A percentile compares a stretch with the other conserved stretches of the same genome.
Conservation (phyloP, 2,113 vertebrate species). For the Anhinga rufa region DNA sequence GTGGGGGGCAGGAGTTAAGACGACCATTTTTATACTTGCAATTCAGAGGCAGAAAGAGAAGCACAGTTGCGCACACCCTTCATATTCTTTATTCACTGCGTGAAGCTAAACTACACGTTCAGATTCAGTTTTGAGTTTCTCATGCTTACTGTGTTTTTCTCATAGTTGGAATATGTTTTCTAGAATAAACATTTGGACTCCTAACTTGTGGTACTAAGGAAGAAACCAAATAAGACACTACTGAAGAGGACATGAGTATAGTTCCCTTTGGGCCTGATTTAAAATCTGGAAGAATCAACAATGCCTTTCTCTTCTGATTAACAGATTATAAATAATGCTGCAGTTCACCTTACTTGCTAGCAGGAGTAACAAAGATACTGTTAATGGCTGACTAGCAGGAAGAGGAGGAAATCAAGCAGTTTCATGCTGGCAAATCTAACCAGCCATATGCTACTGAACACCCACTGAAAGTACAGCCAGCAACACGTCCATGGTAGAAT, state of each 20-base stretch:
- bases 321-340: not conserved
- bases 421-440: not conserved
- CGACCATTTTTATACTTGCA: not conserved
- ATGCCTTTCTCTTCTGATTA: not conserved
- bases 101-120: not conserved
- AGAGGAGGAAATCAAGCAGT: not conserved
- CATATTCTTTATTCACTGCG: not conserved
- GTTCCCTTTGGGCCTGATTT: not conserved
- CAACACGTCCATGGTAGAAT: not conserved
- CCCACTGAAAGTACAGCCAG: not conserved
- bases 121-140: not conserved
- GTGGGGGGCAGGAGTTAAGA: not conserved
- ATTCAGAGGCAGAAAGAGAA: not conserved
- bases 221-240: not conserved
- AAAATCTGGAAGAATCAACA: not conserved
- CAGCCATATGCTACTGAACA: not conserved
- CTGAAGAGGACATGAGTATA: not conserved
- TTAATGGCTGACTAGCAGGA: not conserved
- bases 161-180: not conserved
- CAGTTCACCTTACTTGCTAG: not conserved
- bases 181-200: not conserved
- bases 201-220: not conserved
- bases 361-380: not conserved
- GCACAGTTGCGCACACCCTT: accelerated
- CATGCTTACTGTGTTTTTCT: not conserved